phyloP scores from a whole-genome alignment of 2,888 invertebrate genomes.

The Watsonalla binaria region DNA sequence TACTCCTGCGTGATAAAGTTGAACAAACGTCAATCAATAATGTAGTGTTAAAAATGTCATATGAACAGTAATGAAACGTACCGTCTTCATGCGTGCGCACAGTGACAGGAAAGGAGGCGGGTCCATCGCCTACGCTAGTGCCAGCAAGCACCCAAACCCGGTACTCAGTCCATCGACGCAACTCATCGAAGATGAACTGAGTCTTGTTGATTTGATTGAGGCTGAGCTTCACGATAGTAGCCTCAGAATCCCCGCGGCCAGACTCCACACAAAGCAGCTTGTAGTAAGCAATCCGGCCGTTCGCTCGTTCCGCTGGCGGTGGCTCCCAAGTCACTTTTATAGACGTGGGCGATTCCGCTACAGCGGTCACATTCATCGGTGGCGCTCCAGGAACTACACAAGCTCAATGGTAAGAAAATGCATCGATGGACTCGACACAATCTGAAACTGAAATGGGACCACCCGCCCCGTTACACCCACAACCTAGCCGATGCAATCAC shows the following conservation, averaged over 20 bases:
- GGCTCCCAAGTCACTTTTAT: constrained; percentile 95
- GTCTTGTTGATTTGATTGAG: constrained; percentile 64
- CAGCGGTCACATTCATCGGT: constrained; percentile 94
- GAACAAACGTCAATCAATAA: constrained; percentile 21
- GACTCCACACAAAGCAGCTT: constrained; percentile 94
- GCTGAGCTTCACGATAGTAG: constrained; percentile 88
- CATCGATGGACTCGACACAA: constrained; percentile 19
- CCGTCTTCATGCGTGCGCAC: constrained; percentile 99
- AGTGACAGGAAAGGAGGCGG: constrained; percentile 92
- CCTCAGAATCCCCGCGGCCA: constrained; percentile 90
- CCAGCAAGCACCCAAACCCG: constrained; percentile 98
- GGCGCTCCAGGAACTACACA: constrained; percentile 96
- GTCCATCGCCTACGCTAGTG: constrained; percentile 97
- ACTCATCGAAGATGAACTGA: constrained; percentile 89
- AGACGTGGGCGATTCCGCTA: constrained; percentile 92
- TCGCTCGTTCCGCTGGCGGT: constrained; percentile 92
- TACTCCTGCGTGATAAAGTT: constrained; percentile 31
- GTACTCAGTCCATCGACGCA: constrained; percentile 97
- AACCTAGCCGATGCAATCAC: constrained; percentile 72
- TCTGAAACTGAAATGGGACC: constrained; percentile 56
- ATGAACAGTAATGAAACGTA: constrained; percentile 81
- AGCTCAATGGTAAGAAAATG: constrained; percentile 46
- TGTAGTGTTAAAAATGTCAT: constrained; percentile 14
- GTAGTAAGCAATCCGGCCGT: constrained; percentile 96
- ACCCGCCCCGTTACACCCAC: constrained; percentile 35